Conservation (phyloP, 2,113 vertebrate species). For the Morone chrysops region DNA sequence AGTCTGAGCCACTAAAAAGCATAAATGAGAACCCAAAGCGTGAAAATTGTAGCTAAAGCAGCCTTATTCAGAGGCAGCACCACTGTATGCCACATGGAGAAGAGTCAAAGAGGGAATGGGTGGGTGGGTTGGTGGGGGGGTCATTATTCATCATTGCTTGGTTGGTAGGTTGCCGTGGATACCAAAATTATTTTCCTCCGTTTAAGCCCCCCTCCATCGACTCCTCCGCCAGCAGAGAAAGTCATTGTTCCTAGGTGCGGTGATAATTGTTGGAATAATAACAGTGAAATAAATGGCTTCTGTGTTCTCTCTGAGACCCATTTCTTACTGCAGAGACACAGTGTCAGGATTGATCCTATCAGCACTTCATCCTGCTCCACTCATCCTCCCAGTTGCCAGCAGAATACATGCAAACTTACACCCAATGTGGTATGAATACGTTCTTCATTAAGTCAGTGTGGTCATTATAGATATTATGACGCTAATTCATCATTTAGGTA, state of each 20-base stretch:
- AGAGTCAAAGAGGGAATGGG: background rate
- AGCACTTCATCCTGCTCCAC: background rate
- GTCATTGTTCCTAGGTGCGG: constrained; percentile 46
- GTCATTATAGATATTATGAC: background rate
- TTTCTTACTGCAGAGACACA: constrained; percentile 7
- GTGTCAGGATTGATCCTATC: constrained; percentile 12
- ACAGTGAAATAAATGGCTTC: constrained; percentile 21
- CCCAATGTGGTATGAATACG: background rate
- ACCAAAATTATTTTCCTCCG: constrained; percentile 36
- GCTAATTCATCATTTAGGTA: no score
- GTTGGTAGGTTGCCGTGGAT: constrained; percentile 19
- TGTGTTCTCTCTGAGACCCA: background rate
- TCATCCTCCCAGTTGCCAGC: background rate
- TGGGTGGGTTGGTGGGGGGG: background rate
- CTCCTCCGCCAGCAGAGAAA: constrained; percentile 16
- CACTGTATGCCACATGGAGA: background rate
- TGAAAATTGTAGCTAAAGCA: background rate
- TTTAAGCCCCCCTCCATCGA: background rate
- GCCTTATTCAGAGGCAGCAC: background rate
- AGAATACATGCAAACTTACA: background rate
- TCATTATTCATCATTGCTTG: background rate
- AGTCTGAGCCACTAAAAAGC: no score
- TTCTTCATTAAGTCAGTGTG: background rate
- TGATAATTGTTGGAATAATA: constrained; percentile 56
- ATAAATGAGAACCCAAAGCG: background rate